These are phyloP conservation scores for Colostygia pectinataria DNA, from an alignment of 2,888 invertebrate genomes.

Conservation along the genomic window DNA sequence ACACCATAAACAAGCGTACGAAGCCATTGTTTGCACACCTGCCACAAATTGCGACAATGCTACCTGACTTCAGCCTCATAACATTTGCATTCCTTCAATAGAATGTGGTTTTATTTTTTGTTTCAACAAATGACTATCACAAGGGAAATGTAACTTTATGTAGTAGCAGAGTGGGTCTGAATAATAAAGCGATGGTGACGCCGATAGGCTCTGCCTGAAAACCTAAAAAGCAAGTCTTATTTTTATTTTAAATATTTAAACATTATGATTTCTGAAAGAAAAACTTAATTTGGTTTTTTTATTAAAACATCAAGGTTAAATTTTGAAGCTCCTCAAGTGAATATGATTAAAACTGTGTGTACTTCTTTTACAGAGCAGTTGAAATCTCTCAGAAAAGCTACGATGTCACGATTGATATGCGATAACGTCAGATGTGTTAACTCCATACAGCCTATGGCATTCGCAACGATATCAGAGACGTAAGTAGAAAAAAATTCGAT, in stretches of 20 bases:
- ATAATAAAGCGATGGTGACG: not conserved
- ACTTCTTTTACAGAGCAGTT: slow-evolving; percentile 31
- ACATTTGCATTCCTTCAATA: too few relatives aligned
- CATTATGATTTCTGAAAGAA: too few relatives aligned
- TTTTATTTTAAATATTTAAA: too few relatives aligned
- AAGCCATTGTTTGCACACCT: too few relatives aligned
- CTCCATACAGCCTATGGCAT: slow-evolving; percentile 28
- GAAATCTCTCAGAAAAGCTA: slow-evolving; percentile 23
- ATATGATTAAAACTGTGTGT: too few relatives aligned
- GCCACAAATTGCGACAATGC: too few relatives aligned
- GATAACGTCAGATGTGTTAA: slow-evolving; percentile 20
- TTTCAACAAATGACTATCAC: slow-evolving; percentile 4
- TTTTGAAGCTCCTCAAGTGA: too few relatives aligned
- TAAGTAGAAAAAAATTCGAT: slow-evolving; percentile 19
- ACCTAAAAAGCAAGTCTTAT: too few relatives aligned
- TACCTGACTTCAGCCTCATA: too few relatives aligned
- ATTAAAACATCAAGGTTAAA: too few relatives aligned
- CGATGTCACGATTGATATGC: slow-evolving; percentile 28
- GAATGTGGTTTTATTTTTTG: not conserved
- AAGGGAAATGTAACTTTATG: not conserved
- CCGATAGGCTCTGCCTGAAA: not conserved
- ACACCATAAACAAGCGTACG: too few relatives aligned
- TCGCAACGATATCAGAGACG: slow-evolving; percentile 23
- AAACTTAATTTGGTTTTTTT: not conserved
- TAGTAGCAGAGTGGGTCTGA: not conserved